These are phyloP conservation scores for Aldrovandia affinis DNA, from an alignment of 2,797 vertebrate genomes.

Conservation along the genomic window DNA sequence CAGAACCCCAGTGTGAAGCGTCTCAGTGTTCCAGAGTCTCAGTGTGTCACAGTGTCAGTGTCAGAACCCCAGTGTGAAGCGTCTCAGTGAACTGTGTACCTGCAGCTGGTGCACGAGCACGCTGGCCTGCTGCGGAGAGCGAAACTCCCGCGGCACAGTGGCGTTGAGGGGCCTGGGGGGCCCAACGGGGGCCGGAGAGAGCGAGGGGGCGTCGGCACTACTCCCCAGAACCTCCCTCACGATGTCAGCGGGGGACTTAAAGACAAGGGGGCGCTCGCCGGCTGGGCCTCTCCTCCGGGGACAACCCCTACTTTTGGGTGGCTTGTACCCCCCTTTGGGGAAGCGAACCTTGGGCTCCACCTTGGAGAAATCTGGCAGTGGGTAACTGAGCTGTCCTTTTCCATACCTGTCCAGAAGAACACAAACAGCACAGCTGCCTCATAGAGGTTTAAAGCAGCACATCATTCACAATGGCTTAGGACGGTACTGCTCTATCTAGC, in stretches of 20 bases:
- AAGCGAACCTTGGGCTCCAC: constrained; percentile 83
- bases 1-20: too few species aligned
- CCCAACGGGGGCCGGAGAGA: neutral
- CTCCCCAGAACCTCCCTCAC: constrained; percentile 84
- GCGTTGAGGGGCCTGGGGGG: constrained; percentile 38
- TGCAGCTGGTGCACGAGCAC: constrained; percentile 87
- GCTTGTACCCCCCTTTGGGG: constrained; percentile 80
- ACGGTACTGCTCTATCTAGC: neutral
- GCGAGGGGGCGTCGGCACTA: constrained; percentile 51
- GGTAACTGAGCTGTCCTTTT: constrained; percentile 74
- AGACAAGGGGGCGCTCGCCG: constrained; percentile 61
- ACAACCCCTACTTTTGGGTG: constrained; percentile 72
- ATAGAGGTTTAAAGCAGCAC: neutral
- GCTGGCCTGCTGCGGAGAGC: constrained; percentile 78
- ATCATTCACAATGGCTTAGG: neutral
- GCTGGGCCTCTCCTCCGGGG: constrained; percentile 26
- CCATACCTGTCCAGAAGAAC: constrained; percentile 50
- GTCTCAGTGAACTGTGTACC: constrained; percentile 64
- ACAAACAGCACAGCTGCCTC: neutral
- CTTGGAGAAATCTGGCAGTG: constrained; percentile 87
- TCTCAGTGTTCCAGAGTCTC: neutral
- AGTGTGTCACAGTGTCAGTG: neutral
- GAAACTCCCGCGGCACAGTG: constrained; percentile 78
- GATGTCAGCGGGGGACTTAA: constrained; percentile 88
- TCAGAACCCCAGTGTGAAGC: too few species aligned